A percentile compares a stretch with the other conserved stretches of the same genome.
These are phyloP conservation scores for Pseudotriccus pelzelni DNA, from an alignment of 2,797 vertebrate genomes.

Conservation along the genomic window DNA sequence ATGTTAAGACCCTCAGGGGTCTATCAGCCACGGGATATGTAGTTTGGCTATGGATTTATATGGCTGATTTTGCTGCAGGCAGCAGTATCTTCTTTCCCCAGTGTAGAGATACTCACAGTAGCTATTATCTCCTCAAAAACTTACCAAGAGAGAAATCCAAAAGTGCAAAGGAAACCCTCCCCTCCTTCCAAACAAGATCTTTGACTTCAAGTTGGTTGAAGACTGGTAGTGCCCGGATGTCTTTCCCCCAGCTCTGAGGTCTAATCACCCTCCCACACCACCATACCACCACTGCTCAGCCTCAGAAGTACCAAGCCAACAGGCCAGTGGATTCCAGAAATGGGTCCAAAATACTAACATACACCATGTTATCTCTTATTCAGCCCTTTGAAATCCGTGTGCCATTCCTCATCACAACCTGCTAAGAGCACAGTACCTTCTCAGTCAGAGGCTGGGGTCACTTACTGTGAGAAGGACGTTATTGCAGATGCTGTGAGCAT, in stretches of 20 bases:
- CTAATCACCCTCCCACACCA: background rate
- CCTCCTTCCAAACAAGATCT: background rate
- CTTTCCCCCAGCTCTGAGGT: background rate
- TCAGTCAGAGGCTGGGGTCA: background rate
- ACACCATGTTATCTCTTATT: background rate
- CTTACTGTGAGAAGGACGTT: background rate
- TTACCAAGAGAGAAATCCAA: background rate
- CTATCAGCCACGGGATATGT: accelerated
- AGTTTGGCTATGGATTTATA: background rate
- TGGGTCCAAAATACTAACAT: background rate
- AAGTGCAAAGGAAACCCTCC: background rate
- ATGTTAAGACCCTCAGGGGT: too few relatives aligned
- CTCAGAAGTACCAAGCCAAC: accelerated
- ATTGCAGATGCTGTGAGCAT: background rate
- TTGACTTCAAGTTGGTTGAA: background rate
- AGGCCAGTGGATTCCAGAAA: background rate
- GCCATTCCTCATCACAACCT: background rate
- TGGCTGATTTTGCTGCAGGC: background rate
- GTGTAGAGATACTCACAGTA: accelerated
- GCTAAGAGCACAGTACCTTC: background rate
- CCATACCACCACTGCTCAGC: background rate
- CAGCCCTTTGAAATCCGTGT: background rate
- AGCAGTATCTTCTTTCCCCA: background rate
- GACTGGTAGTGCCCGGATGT: background rate
- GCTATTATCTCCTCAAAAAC: background rate